These are phyloP conservation scores for Hypotaenidia okinawae DNA, from an alignment of 2,797 vertebrate species.

Conservation along the genomic window DNA sequence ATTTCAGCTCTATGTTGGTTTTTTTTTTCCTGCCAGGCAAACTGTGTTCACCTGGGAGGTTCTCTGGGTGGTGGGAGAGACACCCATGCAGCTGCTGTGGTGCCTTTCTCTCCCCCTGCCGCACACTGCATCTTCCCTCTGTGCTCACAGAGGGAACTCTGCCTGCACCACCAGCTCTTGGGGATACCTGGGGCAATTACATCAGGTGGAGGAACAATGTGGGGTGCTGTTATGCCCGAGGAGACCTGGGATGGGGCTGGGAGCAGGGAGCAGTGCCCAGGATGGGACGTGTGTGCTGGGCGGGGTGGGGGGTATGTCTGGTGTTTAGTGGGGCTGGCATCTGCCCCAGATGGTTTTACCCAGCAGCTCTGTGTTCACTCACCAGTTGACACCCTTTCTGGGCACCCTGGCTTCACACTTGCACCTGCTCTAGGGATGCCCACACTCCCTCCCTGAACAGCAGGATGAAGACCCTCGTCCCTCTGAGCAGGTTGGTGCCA, in stretches of 20 bases:
- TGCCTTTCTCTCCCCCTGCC: background rate
- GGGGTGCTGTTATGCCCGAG: accelerated
- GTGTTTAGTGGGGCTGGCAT: background rate
- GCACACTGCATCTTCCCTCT: too few relatives aligned
- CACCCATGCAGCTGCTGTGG: background rate
- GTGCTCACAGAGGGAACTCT: background rate
- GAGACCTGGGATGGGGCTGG: background rate
- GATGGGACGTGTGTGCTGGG: accelerated
- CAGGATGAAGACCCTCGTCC: background rate
- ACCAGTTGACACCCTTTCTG: background rate
- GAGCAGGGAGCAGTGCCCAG: background rate
- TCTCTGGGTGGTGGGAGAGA: background rate
- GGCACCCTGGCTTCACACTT: background rate
- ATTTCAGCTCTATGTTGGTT: background rate
- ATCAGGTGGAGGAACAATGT: background rate
- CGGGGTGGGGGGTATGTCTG: background rate
- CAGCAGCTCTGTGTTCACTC: accelerated
- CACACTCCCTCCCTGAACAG: background rate
- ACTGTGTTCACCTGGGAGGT: accelerated
- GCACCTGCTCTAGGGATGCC: accelerated
- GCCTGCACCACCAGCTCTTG: accelerated
- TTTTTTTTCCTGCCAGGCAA: background rate
- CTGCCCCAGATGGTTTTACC: background rate
- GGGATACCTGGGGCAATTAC: background rate
- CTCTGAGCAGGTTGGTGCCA: background rate